These are phyloP conservation scores for Scomberomorus guttatus DNA, from an alignment of 2,797 vertebrate species.

Conservation along the genomic window DNA sequence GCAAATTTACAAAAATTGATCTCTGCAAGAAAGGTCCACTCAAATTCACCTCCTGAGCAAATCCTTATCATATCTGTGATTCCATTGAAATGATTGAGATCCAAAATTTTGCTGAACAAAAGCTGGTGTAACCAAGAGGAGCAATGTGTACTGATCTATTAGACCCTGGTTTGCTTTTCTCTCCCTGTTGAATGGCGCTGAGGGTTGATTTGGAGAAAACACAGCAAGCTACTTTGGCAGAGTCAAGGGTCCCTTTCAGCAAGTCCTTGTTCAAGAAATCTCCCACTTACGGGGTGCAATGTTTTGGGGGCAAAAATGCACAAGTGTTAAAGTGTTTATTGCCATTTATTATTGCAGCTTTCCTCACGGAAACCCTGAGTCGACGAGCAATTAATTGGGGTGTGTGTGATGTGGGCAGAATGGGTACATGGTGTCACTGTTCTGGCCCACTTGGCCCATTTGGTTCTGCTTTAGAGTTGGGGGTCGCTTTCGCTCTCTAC, in stretches of 20 bases:
- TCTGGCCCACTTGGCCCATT: conserved; percentile 63
- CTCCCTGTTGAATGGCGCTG: neutral
- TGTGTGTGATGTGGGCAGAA: conserved; percentile 72
- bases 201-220: conserved; percentile 22
- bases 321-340: conserved; percentile 79
- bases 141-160: neutral
- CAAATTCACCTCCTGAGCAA: no score
- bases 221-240: neutral
- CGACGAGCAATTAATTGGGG: conserved; percentile 58
- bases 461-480: conserved; percentile 62
- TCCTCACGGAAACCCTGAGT: conserved; percentile 53
- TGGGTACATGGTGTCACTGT: conserved; percentile 53
- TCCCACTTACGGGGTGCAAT: conserved; percentile 32
- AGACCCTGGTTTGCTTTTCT: conserved; percentile 2
- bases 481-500: conserved; percentile 21
- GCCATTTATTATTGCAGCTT: conserved; percentile 67
- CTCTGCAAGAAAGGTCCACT: neutral
- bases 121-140: neutral
- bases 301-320: conserved; percentile 38
- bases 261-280: conserved; percentile 8
- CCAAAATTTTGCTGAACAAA: neutral
- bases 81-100: neutral
- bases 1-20: neutral
- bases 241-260: conserved; percentile 31
- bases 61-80: no score